Conservation (phyloP, 92 coral and sea anemone genomes). For the Porites lobata region DNA sequence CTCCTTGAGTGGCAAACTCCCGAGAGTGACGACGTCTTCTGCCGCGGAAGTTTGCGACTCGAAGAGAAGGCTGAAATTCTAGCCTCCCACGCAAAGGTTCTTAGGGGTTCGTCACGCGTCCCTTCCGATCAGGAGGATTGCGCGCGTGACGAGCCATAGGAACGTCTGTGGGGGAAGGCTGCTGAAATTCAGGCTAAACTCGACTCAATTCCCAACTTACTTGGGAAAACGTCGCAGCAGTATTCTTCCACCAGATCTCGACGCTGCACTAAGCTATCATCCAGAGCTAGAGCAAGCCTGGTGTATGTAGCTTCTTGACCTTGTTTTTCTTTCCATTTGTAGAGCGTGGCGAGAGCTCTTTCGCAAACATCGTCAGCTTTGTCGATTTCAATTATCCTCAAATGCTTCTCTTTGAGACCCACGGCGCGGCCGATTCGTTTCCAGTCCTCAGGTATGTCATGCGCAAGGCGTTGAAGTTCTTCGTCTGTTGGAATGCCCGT, state of each 20-base stretch:
- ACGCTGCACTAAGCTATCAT: constrained; percentile 25
- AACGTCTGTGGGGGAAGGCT: not conserved
- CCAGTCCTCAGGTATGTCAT: constrained; percentile 33
- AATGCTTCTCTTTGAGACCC: constrained; percentile 34
- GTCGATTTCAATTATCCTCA: constrained; percentile 22
- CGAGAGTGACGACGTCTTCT: too few relatives aligned
- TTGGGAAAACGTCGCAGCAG: constrained; percentile 15
- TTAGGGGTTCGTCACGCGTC: not conserved
- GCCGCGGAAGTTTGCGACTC: not conserved
- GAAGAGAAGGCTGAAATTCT: not conserved
- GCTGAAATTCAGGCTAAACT: not conserved
- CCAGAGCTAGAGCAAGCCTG: constrained; percentile 10
- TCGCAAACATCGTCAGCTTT: constrained; percentile 6
- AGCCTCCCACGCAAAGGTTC: not conserved
- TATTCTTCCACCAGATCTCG: constrained; percentile 17
- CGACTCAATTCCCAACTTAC: not conserved
- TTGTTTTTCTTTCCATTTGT: constrained; percentile 24
- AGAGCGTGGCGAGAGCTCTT: constrained; percentile 21
- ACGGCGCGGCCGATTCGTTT: constrained; percentile 25
- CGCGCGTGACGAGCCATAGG: too few relatives aligned
- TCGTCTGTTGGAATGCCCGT: constrained; percentile 15
- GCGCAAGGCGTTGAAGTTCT: constrained; percentile 24
- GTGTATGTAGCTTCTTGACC: constrained; percentile 12
- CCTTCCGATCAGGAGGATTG: not conserved
- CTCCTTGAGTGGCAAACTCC: too few relatives aligned